phyloP scores from a whole-genome alignment of 2,888 invertebrate species.

The Melanchra persicariae region DNA sequence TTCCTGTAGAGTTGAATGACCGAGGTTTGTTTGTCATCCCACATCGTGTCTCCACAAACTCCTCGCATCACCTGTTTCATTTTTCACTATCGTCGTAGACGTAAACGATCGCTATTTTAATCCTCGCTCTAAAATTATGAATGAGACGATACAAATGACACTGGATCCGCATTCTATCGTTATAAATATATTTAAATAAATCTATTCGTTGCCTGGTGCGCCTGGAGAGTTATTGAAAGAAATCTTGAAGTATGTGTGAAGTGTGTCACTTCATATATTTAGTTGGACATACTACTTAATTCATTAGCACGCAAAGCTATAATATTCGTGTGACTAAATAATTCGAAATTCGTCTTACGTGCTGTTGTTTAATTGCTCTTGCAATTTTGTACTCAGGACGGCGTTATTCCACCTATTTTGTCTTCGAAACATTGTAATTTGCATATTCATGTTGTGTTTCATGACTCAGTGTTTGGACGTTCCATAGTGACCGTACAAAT shows the following conservation, averaged over 20 bases:
- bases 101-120: conserved; percentile 81
- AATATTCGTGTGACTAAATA: conserved; percentile 29
- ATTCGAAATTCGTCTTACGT: conserved; percentile 32
- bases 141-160: conserved; percentile 79
- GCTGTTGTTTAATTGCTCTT: conserved; percentile 47
- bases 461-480: conserved; percentile 72
- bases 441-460: conserved; percentile 65
- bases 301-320: conserved; percentile 38
- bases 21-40: conserved; percentile 82
- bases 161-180: conserved; percentile 70
- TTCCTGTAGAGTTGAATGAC: conserved; percentile 80
- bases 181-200: conserved; percentile 69
- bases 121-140: conserved; percentile 81
- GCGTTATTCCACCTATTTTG: conserved; percentile 37
- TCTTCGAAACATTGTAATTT: conserved; percentile 58
- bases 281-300: conserved; percentile 25
- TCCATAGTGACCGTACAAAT: conserved; percentile 71
- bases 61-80: conserved; percentile 84
- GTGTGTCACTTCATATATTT: conserved; percentile 37
- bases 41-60: conserved; percentile 77
- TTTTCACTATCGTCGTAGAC: conserved; percentile 83
- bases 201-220: conserved; percentile 58
- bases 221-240: conserved; percentile 49
- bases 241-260: conserved; percentile 50
- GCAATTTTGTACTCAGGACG: conserved; percentile 41